These are phyloP conservation scores for Asobara japonica DNA, from an alignment of 1,140 invertebrate species.

Conservation along the genomic window DNA sequence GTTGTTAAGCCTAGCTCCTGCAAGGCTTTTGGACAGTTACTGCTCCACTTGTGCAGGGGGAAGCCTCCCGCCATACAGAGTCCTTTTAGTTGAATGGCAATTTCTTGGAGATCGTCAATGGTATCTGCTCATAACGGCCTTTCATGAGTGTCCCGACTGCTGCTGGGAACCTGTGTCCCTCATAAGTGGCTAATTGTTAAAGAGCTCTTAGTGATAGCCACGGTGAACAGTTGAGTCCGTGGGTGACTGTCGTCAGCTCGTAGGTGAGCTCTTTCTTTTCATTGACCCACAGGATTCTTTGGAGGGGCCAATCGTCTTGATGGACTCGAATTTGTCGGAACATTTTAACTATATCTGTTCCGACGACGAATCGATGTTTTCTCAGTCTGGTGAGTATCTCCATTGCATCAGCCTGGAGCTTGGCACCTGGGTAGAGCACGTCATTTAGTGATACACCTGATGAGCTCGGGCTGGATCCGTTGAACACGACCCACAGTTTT, in stretches of 20 bases:
- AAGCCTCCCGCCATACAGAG: conserved; percentile 32
- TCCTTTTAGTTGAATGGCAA: background rate
- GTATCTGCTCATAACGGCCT: background rate
- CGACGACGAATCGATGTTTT: conserved; percentile 34
- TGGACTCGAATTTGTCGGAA: conserved; percentile 51
- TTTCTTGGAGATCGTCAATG: background rate
- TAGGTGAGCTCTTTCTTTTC: conserved; percentile 28
- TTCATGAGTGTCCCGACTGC: background rate
- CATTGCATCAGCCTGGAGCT: background rate
- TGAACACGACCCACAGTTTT: conserved; percentile 25
- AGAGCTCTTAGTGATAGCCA: conserved; percentile 46
- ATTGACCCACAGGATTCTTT: conserved; percentile 51
- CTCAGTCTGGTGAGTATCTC: conserved; percentile 21
- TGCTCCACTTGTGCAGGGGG: conserved; percentile 23
- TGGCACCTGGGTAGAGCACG: background rate
- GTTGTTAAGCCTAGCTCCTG: background rate
- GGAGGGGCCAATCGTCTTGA: conserved; percentile 43
- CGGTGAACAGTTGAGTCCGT: conserved; percentile 56
- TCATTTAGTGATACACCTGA: conserved; percentile 29
- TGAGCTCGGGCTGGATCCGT: background rate
- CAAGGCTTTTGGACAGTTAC: conserved; percentile 18
- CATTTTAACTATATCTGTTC: conserved; percentile 52
- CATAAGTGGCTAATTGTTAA: conserved; percentile 45
- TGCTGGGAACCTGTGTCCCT: conserved; percentile 34
- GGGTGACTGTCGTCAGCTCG: conserved; percentile 47